A percentile compares a stretch with the other conserved stretches of the same genome.
phyloP scores from a whole-genome alignment of 2,113 vertebrate species.

The Triplophysa siluroides region DNA sequence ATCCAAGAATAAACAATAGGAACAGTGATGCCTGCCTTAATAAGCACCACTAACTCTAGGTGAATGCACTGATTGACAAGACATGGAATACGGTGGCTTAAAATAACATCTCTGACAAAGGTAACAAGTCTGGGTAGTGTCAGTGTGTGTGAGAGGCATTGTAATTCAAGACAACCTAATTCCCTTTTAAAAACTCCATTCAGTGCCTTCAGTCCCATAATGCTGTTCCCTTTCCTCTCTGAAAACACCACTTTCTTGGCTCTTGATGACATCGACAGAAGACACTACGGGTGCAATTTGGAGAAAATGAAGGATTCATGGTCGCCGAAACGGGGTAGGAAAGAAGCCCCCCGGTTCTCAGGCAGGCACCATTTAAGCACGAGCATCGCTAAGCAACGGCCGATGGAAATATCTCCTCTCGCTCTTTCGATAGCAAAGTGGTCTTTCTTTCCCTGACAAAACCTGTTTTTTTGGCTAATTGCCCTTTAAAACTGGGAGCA shows the following conservation, averaged over 20 bases:
- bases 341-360: background rate
- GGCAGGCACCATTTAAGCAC: conserved; percentile 4
- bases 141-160: conserved; percentile 4
- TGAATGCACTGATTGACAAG: background rate
- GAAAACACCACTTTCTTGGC: background rate
- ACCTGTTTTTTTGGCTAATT: conserved; percentile 12
- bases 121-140: conserved; percentile 26
- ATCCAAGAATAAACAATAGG: too few species aligned
- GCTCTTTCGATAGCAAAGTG: conserved; percentile 15
- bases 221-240: too few species aligned
- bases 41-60: background rate
- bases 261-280: conserved; percentile 25
- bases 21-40: too few species aligned
- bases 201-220: too few species aligned
- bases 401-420: conserved; percentile 26
- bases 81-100: conserved; percentile 25
- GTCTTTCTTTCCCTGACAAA: conserved; percentile 37
- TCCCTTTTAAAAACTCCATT: background rate
- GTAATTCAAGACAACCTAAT: conserved; percentile 22
- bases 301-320: conserved; percentile 39
- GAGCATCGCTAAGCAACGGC: conserved; percentile 34
- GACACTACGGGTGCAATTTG: conserved; percentile 19
- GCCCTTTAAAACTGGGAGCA: conserved; percentile 27
- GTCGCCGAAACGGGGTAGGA: conserved; percentile 11
- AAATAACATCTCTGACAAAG: conserved; percentile 24